A percentile compares a stretch with the other conserved stretches of the same genome.
These are phyloP conservation scores for Petromus typicus DNA, from an alignment of 2,113 vertebrate species.

Conservation along the genomic window DNA sequence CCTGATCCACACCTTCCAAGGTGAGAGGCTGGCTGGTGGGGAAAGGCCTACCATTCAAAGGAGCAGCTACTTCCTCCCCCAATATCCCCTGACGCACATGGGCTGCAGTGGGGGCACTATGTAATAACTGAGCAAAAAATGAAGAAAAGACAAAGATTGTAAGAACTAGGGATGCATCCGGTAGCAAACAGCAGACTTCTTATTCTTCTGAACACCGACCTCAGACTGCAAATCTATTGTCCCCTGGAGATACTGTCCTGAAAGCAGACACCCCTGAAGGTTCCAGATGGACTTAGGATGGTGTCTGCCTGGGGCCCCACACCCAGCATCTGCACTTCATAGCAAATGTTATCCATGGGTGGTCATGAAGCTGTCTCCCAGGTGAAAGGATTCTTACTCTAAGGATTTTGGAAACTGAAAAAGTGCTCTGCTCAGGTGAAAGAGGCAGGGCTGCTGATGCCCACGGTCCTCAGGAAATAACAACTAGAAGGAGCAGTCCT, in stretches of 20 bases:
- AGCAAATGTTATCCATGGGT: not conserved
- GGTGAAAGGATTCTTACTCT: not conserved
- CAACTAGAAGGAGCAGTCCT: not conserved
- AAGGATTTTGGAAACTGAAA: not conserved
- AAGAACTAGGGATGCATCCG: constrained; percentile 57
- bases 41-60: not conserved
- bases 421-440: not conserved
- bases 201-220: constrained; percentile 7
- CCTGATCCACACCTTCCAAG: not conserved
- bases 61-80: not conserved
- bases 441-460: not conserved
- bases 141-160: constrained; percentile 17
- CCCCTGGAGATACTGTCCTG: constrained; percentile 16
- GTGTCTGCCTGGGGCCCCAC: not conserved
- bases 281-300: not conserved
- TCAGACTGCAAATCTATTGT: not conserved
- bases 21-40: not conserved
- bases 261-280: constrained; percentile 9
- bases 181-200: constrained; percentile 37
- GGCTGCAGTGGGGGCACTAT: not conserved
- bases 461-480: not conserved
- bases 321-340: not conserved
- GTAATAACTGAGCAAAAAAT: not conserved
- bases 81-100: not conserved
- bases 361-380: not conserved